Conservation (phyloP, 1,140 invertebrate species). For the Pentalonia nigronervosa region DNA sequence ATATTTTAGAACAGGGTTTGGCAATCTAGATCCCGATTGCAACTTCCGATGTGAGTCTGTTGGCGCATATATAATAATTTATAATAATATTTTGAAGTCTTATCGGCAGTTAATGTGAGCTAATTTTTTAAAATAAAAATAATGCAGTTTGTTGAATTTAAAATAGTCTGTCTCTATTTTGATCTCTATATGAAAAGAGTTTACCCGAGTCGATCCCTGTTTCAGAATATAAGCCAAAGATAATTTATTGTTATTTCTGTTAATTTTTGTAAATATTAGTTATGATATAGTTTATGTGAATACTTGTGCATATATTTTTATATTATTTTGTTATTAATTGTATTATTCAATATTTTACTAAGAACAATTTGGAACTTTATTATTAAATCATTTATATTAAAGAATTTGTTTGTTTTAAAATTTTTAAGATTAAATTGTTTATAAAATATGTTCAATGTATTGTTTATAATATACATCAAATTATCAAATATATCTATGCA, state of each 20-base stretch:
- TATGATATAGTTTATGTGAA: not conserved
- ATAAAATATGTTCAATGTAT: not conserved
- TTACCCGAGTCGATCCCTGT: not conserved
- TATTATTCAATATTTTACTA: not conserved
- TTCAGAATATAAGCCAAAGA: constrained; percentile 45
- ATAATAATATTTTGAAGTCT: not conserved
- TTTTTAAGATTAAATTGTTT: not conserved
- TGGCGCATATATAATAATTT: not conserved
- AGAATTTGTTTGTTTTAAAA: not conserved
- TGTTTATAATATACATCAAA: not conserved
- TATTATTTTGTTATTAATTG: constrained; percentile 31
- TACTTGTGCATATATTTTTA: constrained; percentile 9
- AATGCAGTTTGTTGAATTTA: not conserved
- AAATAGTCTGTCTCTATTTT: constrained; percentile 11
- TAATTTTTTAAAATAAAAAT: not conserved
- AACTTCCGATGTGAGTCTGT: not conserved
- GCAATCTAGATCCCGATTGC: not conserved
- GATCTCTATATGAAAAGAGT: not conserved
- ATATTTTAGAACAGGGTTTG: constrained; percentile 9
- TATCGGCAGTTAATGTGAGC: not conserved
- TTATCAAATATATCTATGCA: not conserved
- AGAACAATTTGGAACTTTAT: not conserved
- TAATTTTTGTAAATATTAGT: not conserved
- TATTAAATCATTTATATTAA: constrained; percentile 5
- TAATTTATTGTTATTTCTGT: constrained; percentile 36